These are phyloP conservation scores for Dunckerocampus dactyliophorus DNA, from an alignment of 2,113 vertebrate genomes.

Conservation along the genomic window DNA sequence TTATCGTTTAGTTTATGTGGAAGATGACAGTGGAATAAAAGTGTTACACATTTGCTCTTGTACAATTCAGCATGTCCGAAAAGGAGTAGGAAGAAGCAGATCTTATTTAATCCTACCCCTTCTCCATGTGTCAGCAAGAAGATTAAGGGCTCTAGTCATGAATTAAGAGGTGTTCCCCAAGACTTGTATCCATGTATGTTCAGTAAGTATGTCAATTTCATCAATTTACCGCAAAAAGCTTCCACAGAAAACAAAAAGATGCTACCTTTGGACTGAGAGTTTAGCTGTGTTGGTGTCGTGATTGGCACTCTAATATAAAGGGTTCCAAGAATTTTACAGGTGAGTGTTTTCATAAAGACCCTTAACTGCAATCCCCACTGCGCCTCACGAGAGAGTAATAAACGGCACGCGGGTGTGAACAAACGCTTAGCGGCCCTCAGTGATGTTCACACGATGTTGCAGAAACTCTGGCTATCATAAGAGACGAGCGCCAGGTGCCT, in stretches of 20 bases:
- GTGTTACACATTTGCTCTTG: no score
- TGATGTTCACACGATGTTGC: conserved; percentile 46
- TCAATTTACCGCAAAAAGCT: conserved; percentile 44
- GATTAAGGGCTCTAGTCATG: no score
- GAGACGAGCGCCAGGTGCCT: no score
- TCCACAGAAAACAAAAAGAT: conserved; percentile 44
- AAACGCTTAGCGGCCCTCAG: conserved; percentile 41
- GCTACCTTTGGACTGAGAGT: conserved; percentile 71
- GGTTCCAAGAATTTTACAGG: conserved; percentile 36
- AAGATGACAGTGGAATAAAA: no score
- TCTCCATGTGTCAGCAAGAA: no score
- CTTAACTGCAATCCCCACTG: conserved; percentile 21
- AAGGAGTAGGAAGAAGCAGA: no score
- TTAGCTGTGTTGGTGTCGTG: conserved; percentile 23
- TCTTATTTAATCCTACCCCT: no score
- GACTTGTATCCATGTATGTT: not conserved
- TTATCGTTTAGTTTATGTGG: no score
- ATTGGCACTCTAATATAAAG: conserved; percentile 38
- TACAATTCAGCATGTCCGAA: no score
- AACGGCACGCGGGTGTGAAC: conserved; percentile 44
- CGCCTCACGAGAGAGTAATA: conserved; percentile 26
- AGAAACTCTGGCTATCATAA: conserved; percentile 16
- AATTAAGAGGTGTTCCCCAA: not conserved
- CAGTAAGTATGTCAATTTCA: not conserved
- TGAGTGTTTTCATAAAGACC: conserved; percentile 26